Base-by-base conservation (phyloP, 2,113 vertebrate species). In the Cranoglanis bouderius region DNA sequence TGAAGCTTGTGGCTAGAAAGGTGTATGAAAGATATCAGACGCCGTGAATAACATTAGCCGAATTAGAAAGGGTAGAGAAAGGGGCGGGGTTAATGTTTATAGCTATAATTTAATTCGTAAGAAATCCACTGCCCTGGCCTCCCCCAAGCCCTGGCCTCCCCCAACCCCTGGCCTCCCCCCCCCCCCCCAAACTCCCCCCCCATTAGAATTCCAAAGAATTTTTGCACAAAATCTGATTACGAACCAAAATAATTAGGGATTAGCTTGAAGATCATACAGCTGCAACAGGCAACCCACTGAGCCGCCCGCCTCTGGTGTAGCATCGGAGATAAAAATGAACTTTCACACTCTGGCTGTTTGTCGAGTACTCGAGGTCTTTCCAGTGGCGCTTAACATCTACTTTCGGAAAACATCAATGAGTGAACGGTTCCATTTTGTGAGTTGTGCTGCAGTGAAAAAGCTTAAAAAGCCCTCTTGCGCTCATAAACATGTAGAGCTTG, bases 371-470 rank as follows among this genome's bases (percentile, higher is more conserved):
- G 35, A 84, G 84, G 51, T 77, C 74, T 80, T 88, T 85, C 61
- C 81, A 85, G 53, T 24, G 26, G 32, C 40, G n/a, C 59, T 88
- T 88, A 85, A 77, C 53, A 74, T 85, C 18, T 26, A 88, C 72
- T 59, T 67, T 81, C 86, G 12, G 49, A 61, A 78, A 51, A 61
- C 14, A 90, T 85, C 83, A 81, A 63, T 38, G 19, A 82, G 61
- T 46, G 40, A 61, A 85, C 57, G 1, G 61, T 16, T 87, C 72
- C 74, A 55, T 78, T 61, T 19, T 57, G 26, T 9, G 55, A 78
- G 89, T 43, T 78, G 38, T 16, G 57, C 8, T 3, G 51, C 32
- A 14, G 35, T 18, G 72, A 70, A 59, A 59, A 77, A 43, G 75
- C 67, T 82, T 55, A 72, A 72, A 81, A 67, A 59, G 82, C 82